phyloP scores from a whole-genome alignment of 2,888 invertebrate genomes.

The Euplagia quadripunctaria region DNA sequence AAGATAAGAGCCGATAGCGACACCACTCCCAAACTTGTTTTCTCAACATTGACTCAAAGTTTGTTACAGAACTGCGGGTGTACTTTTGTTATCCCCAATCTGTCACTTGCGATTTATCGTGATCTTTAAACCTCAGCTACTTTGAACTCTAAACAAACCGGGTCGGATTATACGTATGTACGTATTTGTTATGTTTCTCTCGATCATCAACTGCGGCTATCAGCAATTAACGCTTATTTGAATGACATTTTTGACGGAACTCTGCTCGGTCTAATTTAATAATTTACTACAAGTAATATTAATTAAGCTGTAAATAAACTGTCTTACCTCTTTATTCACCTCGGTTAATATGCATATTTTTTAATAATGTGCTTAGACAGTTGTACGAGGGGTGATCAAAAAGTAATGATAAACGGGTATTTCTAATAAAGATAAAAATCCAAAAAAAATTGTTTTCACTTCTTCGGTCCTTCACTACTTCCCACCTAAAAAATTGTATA shows the following conservation, averaged over 20 bases:
- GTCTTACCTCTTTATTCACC: neutral
- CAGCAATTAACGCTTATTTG: neutral
- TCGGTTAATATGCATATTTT: neutral
- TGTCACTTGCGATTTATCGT: constrained; percentile 1
- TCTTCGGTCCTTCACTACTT: too few relatives aligned
- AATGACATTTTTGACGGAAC: neutral
- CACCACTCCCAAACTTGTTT: constrained; percentile 65
- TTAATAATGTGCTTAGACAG: neutral
- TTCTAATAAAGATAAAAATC: too few relatives aligned
- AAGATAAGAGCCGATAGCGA: constrained; percentile 66
- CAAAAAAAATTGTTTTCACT: too few relatives aligned
- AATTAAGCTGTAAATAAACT: neutral
- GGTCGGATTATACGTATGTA: neutral
- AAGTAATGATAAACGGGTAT: neutral
- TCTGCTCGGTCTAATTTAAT: neutral
- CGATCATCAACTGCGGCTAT: neutral
- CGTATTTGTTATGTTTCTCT: neutral
- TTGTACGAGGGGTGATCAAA: too few relatives aligned
- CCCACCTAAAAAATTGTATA: too few relatives aligned
- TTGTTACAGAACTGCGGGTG: constrained; percentile 21
- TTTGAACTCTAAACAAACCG: constrained; percentile 8
- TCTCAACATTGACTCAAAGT: constrained; percentile 54
- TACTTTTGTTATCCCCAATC: constrained; percentile 31
- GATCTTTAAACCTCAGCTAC: constrained; percentile 3
- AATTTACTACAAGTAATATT: neutral